Conservation (phyloP, 2,888 invertebrate genomes). For the Bellardia pandia region DNA sequence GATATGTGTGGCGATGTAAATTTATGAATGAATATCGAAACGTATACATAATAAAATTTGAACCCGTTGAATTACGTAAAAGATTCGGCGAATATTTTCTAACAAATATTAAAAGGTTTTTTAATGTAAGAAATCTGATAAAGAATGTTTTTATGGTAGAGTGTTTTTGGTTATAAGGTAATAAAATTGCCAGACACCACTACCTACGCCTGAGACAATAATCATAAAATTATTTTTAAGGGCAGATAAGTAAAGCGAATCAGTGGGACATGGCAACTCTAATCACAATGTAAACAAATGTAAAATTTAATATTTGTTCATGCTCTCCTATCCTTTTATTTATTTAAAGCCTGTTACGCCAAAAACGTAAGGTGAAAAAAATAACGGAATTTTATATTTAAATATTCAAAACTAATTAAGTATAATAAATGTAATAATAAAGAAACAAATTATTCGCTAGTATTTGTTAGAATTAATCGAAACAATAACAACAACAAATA, state of each 20-base stretch:
- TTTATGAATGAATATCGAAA: too few species aligned
- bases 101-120: too few species aligned
- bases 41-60: too few species aligned
- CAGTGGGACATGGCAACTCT: constrained; percentile 26
- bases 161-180: too few species aligned
- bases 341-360: constrained; percentile 9
- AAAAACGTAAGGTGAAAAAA: background rate
- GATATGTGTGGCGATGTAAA: too few species aligned
- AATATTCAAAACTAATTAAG: background rate
- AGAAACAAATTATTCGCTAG: background rate
- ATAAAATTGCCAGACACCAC: too few species aligned
- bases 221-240: background rate
- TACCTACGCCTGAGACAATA: background rate
- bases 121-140: too few species aligned
- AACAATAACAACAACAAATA: background rate
- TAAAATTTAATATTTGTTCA: constrained; percentile 15
- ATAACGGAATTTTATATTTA: background rate
- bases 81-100: too few species aligned
- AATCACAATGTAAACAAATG: constrained; percentile 55
- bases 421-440: background rate
- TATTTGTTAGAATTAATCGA: constrained; percentile 5
- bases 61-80: too few species aligned
- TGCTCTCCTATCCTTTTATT: background rate
- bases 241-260: background rate
- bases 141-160: too few species aligned